Conservation (phyloP, 2,888 invertebrate species). For the Pilophorus perplexus region DNA sequence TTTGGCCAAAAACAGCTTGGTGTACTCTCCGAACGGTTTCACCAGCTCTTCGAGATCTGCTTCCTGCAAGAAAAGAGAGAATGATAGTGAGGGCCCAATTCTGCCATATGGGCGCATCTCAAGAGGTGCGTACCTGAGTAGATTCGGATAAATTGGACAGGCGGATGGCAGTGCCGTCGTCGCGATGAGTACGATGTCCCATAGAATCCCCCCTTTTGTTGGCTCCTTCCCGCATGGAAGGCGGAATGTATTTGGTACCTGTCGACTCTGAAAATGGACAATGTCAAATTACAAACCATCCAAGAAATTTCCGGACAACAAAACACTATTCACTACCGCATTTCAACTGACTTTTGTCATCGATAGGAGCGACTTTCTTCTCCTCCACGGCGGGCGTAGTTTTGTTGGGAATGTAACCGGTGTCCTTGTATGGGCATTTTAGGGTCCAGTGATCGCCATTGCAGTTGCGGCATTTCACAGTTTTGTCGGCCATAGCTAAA, state of each 20-base stretch:
- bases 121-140: constrained; percentile 61
- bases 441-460: constrained; percentile 98
- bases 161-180: constrained; percentile 82
- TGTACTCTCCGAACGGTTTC: constrained; percentile 77
- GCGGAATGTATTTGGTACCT: constrained; percentile 83
- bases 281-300: not conserved
- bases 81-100: not conserved
- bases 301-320: no score
- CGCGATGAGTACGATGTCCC: constrained; percentile 61
- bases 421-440: constrained; percentile 96
- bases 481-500: constrained; percentile 51
- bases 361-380: constrained; percentile 52
- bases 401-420: constrained; percentile 51
- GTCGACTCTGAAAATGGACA: not conserved
- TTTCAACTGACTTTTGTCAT: constrained; percentile 39
- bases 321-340: no score
- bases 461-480: constrained; percentile 85
- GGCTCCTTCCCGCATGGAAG: constrained; percentile 82
- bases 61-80: constrained; percentile 56
- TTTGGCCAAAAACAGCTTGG: constrained; percentile 92
- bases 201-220: constrained; percentile 72
- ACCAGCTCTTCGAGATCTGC: constrained; percentile 94
- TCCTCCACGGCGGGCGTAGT: constrained; percentile 48
- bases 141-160: constrained; percentile 97
- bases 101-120: no score